These are phyloP conservation scores for Myrmophylax atrothorax DNA, from an alignment of 2,113 vertebrate genomes.

Conservation along the genomic window DNA sequence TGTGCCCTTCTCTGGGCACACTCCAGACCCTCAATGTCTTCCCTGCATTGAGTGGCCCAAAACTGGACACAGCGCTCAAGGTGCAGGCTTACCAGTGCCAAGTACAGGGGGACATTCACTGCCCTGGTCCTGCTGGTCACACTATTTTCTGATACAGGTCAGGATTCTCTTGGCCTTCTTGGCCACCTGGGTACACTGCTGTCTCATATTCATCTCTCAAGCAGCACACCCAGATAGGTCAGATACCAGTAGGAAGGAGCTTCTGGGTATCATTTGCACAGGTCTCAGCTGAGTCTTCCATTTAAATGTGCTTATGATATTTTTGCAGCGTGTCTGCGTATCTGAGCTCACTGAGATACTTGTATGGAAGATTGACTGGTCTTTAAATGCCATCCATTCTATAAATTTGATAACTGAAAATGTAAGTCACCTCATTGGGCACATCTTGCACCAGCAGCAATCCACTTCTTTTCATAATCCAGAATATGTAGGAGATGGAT, in stretches of 20 bases:
- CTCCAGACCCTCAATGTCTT: background rate
- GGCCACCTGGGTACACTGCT: background rate
- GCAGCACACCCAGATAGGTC: background rate
- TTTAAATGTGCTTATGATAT: background rate
- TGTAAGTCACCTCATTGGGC: background rate
- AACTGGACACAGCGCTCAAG: fast-evolving
- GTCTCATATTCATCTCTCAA: background rate
- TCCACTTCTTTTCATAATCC: background rate
- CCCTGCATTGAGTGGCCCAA: background rate
- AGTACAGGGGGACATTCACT: background rate
- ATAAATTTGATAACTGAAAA: background rate
- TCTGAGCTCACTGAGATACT: background rate
- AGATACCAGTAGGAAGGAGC: background rate
- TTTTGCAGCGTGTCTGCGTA: fast-evolving
- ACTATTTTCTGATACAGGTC: background rate
- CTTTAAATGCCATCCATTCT: background rate
- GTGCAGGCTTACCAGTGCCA: background rate
- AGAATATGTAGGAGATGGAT: background rate
- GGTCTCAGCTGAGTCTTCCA: background rate
- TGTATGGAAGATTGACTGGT: background rate
- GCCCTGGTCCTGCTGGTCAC: background rate
- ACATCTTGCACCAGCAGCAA: background rate
- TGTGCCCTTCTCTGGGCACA: background rate
- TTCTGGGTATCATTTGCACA: background rate
- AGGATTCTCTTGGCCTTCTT: background rate